Base-by-base conservation (phyloP, 2,113 vertebrate species). In the Coregonus clupeaformis region DNA sequence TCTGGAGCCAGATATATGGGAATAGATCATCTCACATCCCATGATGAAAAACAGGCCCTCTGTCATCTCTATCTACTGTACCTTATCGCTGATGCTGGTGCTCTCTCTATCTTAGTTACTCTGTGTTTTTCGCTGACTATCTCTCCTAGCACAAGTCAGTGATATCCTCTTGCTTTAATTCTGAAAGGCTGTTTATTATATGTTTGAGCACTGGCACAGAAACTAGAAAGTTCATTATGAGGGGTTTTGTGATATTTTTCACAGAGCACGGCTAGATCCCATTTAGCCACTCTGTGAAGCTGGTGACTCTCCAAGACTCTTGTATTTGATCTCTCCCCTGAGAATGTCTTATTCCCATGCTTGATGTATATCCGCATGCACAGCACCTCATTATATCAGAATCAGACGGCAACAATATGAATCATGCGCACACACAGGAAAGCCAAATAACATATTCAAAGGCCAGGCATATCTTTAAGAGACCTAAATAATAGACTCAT, bases 401-500 rank as follows among this genome's bases (percentile, higher is more conserved):
- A 68, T 77, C 69, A 76, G 77, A 78, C 72, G 57, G 45, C 72
- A 70, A 80, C 78, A 80, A 80, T 79, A 84, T 76, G 71, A 83
- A 83, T 85, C 74, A 76, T 64, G 77, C 11, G 77, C 11, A 36
- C 57, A 80, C 60, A 2, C 2, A 72, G 25, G 45, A 77, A 66
- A 78, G 70, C 67, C 27, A n/a, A 68, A 72, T 82, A 86, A 85
- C 76, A 24, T 70, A 64, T 83, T 86, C 71, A 86, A 86, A 89
- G 83, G 72, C 52, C 75, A 78, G 69, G 72, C 47, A 82, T 84
- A 78, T 71, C 55, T 77, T 74, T 81, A 82, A 87, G 77, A 87
- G 75, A 68, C 77, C 85, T 82, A 68, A 78, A 88, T 83, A 87
- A 88, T 83, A 67, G 57, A 77, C 64, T 87, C 64, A 82, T 87